Percentiles rank a stretch among this genome's conserved stretches.
phyloP scores from a whole-genome alignment of 2,797 vertebrate species.

The Takifugu ocellatus region DNA sequence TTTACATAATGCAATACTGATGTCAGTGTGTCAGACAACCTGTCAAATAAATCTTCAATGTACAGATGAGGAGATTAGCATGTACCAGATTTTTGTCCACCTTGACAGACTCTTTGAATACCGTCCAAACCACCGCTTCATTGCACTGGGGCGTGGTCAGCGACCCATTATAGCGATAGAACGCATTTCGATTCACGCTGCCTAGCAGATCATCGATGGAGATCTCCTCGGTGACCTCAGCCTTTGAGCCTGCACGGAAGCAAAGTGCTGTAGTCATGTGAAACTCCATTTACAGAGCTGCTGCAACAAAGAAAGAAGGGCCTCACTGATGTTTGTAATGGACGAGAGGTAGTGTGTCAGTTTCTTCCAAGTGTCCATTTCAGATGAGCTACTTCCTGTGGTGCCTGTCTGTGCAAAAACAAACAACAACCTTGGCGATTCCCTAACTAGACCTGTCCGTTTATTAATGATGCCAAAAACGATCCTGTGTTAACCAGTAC shows the following conservation, averaged over 20 bases:
- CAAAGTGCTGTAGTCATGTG: background rate
- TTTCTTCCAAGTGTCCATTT: conserved; percentile 34
- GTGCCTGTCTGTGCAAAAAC: conserved; percentile 5
- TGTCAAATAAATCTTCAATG: background rate
- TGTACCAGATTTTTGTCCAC: conserved; percentile 65
- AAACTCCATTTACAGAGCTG: background rate
- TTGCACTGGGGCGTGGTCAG: conserved; percentile 73
- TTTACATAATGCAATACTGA: too few species aligned
- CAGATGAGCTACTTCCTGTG: conserved; percentile 4
- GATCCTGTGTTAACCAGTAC: too few species aligned
- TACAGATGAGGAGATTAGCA: background rate
- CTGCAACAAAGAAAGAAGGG: background rate
- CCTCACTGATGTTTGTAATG: conserved; percentile 40
- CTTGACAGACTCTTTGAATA: conserved; percentile 71
- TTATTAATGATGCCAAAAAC: too few species aligned
- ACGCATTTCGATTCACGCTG: conserved; percentile 40
- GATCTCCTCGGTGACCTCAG: conserved; percentile 21
- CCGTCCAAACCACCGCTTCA: conserved; percentile 73
- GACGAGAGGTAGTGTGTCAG: conserved; percentile 28
- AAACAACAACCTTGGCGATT: too few species aligned
- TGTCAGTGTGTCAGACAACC: background rate
- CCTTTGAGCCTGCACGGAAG: conserved; percentile 22
- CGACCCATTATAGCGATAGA: conserved; percentile 75
- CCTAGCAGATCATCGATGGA: conserved; percentile 66
- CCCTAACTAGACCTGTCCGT: too few species aligned